A percentile compares a stretch with the other conserved stretches of the same genome.
phyloP scores from a whole-genome alignment of 2,888 invertebrate species.

The Machimus rusticus region DNA sequence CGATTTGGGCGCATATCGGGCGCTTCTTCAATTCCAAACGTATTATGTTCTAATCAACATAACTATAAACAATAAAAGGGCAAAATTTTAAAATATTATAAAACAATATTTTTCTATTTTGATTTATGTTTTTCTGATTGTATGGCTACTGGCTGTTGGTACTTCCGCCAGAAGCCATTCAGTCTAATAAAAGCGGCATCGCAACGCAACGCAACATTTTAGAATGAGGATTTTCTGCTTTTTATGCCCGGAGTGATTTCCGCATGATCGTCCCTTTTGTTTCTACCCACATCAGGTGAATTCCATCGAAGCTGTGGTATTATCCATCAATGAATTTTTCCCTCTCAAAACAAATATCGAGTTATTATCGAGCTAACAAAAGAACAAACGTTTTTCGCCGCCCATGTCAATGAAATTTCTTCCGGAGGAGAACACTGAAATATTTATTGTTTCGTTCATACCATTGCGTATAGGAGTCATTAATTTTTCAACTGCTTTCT shows the following conservation, averaged over 20 bases:
- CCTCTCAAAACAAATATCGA: background rate
- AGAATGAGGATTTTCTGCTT: background rate
- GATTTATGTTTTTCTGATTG: background rate
- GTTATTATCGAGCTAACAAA: background rate
- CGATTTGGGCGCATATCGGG: too few relatives aligned
- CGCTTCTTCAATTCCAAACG: too few relatives aligned
- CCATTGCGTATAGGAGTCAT: background rate
- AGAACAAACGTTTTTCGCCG: background rate
- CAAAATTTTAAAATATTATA: too few relatives aligned
- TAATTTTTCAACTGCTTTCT: background rate
- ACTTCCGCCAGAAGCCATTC: background rate
- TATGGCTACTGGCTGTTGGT: background rate
- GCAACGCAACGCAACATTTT: background rate
- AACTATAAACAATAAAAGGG: too few relatives aligned
- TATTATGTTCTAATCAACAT: too few relatives aligned
- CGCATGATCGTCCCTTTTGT: background rate
- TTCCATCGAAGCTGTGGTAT: background rate
- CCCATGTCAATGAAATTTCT: background rate
- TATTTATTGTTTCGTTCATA: background rate
- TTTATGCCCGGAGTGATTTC: background rate
- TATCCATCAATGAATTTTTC: background rate
- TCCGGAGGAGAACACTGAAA: background rate
- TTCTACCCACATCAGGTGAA: background rate
- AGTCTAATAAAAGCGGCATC: background rate
- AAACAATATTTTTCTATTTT: too few relatives aligned